These are phyloP conservation scores for Thryonomys swinderianus DNA, from an alignment of 2,113 vertebrate genomes.

Conservation along the genomic window DNA sequence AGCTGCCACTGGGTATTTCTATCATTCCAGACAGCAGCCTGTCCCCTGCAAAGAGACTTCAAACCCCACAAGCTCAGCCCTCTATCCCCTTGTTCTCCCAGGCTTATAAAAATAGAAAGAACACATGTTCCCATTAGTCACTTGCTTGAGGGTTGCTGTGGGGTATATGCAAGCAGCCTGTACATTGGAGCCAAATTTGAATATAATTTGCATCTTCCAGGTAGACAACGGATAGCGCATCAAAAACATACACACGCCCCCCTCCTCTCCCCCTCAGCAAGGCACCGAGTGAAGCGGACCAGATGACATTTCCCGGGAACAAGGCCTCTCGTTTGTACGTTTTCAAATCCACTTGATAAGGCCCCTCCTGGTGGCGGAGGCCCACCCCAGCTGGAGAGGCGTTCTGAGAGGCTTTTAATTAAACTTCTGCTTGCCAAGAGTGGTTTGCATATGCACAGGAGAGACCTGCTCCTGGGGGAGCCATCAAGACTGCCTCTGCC, in stretches of 20 bases:
- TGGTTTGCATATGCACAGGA: constrained; percentile 66
- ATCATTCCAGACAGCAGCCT: constrained; percentile 52
- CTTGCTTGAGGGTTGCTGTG: constrained; percentile 87
- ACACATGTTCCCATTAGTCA: constrained; percentile 89
- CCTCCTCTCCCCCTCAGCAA: neutral
- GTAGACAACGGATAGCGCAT: constrained; percentile 79
- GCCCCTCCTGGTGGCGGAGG: constrained; percentile 54
- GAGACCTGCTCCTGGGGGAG: constrained; percentile 71
- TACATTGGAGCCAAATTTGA: constrained; percentile 82
- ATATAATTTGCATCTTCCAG: constrained; percentile 88
- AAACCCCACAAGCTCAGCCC: constrained; percentile 53
- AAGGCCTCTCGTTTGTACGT: constrained; percentile 57
- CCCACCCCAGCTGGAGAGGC: constrained; percentile 76
- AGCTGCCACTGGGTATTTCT: constrained; percentile 53
- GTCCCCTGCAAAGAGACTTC: constrained; percentile 57
- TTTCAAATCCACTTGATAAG: constrained; percentile 67
- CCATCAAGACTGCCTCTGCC: constrained; percentile 27
- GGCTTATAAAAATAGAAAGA: constrained; percentile 85
- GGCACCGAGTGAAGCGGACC: constrained; percentile 63
- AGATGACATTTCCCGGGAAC: constrained; percentile 70
- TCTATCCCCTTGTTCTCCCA: constrained; percentile 67
- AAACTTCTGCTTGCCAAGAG: constrained; percentile 82
- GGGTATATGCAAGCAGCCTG: constrained; percentile 85
- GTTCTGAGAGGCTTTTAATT: constrained; percentile 84
- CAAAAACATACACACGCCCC: rapidly evolving